These are phyloP conservation scores for Echinometra lucunter DNA, from an alignment of 53 echinoderm and acorn worm genomes.

Conservation along the genomic window DNA sequence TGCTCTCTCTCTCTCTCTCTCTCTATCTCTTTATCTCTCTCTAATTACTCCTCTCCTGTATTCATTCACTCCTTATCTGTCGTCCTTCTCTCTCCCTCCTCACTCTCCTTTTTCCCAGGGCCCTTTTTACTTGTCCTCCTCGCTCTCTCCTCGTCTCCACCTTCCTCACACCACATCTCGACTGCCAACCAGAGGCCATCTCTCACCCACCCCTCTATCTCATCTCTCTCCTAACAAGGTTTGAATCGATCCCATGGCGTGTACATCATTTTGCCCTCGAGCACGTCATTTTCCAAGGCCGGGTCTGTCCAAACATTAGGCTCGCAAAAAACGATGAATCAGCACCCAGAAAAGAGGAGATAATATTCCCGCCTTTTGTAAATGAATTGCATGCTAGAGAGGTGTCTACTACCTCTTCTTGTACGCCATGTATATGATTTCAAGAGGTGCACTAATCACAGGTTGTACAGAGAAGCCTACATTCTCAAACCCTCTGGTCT, in stretches of 20 bases:
- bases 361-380: conserved; percentile 36
- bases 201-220: conserved; percentile 51
- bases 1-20: no score
- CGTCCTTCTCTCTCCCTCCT: background rate
- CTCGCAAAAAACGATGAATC: background rate
- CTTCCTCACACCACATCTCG: background rate
- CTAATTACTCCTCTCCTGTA: background rate
- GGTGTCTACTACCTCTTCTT: background rate
- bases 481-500: background rate
- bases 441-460: background rate
- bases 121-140: background rate
- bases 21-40: no score
- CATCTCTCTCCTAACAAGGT: conserved; percentile 50
- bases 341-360: background rate
- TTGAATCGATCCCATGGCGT: conserved; percentile 41
- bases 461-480: background rate
- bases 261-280: conserved; percentile 46
- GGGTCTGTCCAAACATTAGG: conserved; percentile 57
- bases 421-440: background rate
- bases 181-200: conserved; percentile 49
- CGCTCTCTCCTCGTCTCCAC: conserved; percentile 5
- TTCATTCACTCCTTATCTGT: background rate
- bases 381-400: conserved; percentile 35
- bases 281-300: conserved; percentile 56
- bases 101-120: background rate